Evolutionary conservation across 1,140 invertebrate species (phyloP).

Genomic region (Pogonomyrmex barbatus): DNA sequence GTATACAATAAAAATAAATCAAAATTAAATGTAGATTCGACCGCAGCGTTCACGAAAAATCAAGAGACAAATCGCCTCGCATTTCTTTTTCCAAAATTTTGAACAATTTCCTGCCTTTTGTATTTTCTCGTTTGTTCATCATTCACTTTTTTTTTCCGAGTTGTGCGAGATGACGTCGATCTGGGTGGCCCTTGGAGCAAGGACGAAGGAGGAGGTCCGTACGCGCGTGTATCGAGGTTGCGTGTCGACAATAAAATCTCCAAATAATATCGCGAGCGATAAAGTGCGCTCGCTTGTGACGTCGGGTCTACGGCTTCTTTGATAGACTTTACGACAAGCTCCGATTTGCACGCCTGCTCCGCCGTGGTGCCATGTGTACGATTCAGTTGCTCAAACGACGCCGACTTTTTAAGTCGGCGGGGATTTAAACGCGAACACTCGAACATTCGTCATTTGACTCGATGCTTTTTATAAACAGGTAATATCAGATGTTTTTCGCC

Average conservation of each 20-base stretch:
- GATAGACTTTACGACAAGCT: slow-evolving; percentile 79
- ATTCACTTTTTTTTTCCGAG: background rate
- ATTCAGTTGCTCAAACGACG: slow-evolving; percentile 56
- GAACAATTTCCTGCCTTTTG: background rate
- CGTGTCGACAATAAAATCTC: slow-evolving; percentile 80
- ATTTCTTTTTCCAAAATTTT: no score
- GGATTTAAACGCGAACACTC: slow-evolving; percentile 28
- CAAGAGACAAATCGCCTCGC: no score
- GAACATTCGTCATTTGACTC: slow-evolving; percentile 40
- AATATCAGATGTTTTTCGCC: slow-evolving; percentile 43
- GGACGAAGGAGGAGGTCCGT: slow-evolving; percentile 2
- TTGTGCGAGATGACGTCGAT: slow-evolving; percentile 34
- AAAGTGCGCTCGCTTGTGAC: slow-evolving; percentile 48
- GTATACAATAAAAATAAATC: no score
- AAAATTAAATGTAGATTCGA: no score
- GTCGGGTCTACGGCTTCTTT: slow-evolving; percentile 65
- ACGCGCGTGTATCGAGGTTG: slow-evolving; percentile 27
- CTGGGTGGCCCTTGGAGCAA: slow-evolving; percentile 70
- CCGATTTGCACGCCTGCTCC: slow-evolving; percentile 77
- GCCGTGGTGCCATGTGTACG: slow-evolving; percentile 35
- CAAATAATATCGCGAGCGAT: slow-evolving; percentile 80
- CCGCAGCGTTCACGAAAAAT: no score
- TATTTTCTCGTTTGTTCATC: background rate
- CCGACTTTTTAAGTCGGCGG: slow-evolving; percentile 50
- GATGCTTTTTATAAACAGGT: slow-evolving; percentile 19